Evolutionary conservation across 2,888 invertebrate genomes (phyloP), one percentile per base, ranked within the genome.

Genomic region (Polymixis flavicincta): DNA sequence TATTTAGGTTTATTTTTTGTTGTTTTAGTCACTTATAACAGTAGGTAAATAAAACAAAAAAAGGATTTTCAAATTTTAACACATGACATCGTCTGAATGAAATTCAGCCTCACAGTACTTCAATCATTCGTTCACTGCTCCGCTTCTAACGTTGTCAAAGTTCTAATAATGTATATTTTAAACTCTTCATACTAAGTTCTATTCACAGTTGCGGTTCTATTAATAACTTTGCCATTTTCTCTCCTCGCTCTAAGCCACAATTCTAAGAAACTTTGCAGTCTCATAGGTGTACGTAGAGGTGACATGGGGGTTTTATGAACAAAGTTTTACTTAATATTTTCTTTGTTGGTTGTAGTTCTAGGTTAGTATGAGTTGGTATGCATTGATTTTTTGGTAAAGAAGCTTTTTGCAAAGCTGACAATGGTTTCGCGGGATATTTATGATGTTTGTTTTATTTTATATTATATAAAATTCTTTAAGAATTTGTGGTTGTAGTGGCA

Each of bases 141-240:
- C 13, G 22, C 6, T 48, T 48, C 13, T 37, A n/a, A 37, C 13
- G 28, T 59, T 37, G 11, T 59, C 28, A 42, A 1, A 25, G 8
- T 32, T 78, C 17, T 25, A n/a, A 32, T 52, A 42, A 81, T 52
- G 14, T 68, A n/a, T 64, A 59, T 76, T 68, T 82, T 25, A 57
- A 64, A 32, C 61, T 59, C 1, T 59, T n/a, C 28, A 42, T 19
- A 48, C 8, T 28, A 64, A 59, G 48, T 64, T 64, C 17, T 42
- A 54, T 63, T 61, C n/a, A 54, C 14, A 42, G 14, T 63, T 45
- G 48, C 7, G 37, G 22, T 54, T n/a, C 55, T 76, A 59, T 63
- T 79, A 48, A 82, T 64, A 64, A 76, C 76, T 76, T 81, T 66
- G 42, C 28, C 42, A 54, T 82, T 76, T 78, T 82, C 61, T 54